Conservation (phyloP, 2,113 vertebrate species). For the Rissa tridactyla region DNA sequence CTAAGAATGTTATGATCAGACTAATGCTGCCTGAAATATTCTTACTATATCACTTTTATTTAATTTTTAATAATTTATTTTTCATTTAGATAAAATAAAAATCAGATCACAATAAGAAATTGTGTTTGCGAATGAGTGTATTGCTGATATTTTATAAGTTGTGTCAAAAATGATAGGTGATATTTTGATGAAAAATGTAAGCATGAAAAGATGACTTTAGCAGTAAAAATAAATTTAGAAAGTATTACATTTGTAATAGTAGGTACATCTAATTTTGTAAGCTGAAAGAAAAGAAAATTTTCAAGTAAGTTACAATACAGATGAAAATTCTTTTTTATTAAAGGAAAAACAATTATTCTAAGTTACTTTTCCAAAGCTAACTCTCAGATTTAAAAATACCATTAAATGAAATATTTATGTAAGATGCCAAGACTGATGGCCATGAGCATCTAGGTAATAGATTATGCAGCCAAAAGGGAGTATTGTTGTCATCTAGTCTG, state of each 20-base stretch:
- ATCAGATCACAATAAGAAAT: not conserved
- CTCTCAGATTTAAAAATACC: not conserved
- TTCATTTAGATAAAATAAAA: slow-evolving; percentile 20
- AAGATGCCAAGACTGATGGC: not conserved
- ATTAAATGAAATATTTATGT: not conserved
- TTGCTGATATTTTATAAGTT: not conserved
- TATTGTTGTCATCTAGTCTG: not conserved
- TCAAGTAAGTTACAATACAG: not conserved
- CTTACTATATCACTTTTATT: not conserved
- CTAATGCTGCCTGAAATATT: slow-evolving; percentile 25
- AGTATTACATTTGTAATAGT: not conserved
- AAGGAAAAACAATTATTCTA: not conserved
- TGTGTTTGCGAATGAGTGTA: not conserved
- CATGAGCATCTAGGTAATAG: not conserved
- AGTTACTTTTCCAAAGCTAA: not conserved
- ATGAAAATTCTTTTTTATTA: not conserved
- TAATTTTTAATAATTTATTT: slow-evolving; percentile 55
- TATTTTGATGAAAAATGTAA: slow-evolving; percentile 46
- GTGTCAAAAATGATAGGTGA: not conserved
- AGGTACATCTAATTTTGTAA: not conserved
- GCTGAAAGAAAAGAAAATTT: not conserved
- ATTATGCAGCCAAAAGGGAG: slow-evolving; percentile 13
- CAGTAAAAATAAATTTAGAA: not conserved
- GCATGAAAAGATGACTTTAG: not conserved
- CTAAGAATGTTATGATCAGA: slow-evolving; percentile 3